A percentile compares a stretch with the other conserved stretches of the same genome.
Conservation (phyloP, 2,888 invertebrate species). For the Papilio demoleus region DNA sequence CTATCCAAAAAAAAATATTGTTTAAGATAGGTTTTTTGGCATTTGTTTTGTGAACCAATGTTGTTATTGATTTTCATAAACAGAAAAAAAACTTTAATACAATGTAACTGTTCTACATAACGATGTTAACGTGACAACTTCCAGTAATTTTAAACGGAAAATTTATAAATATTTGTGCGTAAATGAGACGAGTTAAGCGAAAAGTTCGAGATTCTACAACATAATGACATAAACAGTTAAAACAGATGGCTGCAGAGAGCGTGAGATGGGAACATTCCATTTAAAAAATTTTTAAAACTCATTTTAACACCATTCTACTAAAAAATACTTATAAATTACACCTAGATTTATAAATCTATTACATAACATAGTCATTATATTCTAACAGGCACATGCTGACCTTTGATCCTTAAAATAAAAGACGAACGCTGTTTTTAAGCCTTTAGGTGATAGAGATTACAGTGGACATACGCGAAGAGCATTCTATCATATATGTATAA, state of each 20-base stretch:
- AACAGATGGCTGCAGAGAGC: conserved; percentile 8
- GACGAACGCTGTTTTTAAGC: neutral
- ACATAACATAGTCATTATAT: neutral
- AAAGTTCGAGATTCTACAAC: conserved; percentile 15
- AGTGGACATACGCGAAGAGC: too few species aligned
- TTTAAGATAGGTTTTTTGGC: too few species aligned
- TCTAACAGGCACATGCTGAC: neutral
- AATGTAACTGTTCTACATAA: conserved; percentile 1
- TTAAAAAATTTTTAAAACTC: neutral
- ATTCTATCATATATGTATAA: too few species aligned
- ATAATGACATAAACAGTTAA: conserved; percentile 33
- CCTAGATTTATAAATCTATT: neutral
- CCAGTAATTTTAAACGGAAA: conserved; percentile 22
- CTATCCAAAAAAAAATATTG: too few species aligned
- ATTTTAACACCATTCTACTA: neutral
- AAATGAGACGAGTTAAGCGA: conserved; percentile 21
- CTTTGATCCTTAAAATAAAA: neutral
- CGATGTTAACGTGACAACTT: conserved; percentile 13
- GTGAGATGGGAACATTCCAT: conserved; percentile 22
- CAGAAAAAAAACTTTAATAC: neutral
- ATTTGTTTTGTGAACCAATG: too few species aligned
- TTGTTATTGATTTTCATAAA: neutral
- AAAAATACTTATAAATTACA: conserved; percentile 1
- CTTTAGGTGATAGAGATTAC: neutral
- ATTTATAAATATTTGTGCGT: conserved; percentile 20